Percentiles rank a stretch among this genome's conserved stretches.
phyloP scores from a whole-genome alignment of 2,113 vertebrate species.

The Lanius collurio region DNA sequence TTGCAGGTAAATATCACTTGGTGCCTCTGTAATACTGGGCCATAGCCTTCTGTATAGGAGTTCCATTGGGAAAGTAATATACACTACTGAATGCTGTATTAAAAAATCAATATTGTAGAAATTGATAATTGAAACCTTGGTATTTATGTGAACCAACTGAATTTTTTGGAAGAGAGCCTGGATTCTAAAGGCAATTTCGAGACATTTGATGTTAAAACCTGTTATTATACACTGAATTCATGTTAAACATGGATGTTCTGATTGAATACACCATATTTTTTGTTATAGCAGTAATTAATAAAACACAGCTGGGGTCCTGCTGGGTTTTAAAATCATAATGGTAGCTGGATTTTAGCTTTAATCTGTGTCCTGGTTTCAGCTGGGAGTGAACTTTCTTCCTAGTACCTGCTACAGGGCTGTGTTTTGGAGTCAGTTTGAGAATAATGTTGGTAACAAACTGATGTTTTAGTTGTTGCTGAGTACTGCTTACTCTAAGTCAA shows the following conservation, averaged over 20 bases:
- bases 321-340: neutral
- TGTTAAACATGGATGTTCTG: neutral
- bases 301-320: neutral
- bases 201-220: neutral
- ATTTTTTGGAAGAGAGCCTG: neutral
- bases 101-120: neutral
- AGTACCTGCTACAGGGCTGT: neutral
- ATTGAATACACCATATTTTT: neutral
- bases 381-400: neutral
- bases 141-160: neutral
- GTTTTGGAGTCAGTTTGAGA: neutral
- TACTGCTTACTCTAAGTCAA: neutral
- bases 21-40: neutral
- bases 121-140: neutral
- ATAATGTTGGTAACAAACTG: neutral
- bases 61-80: neutral
- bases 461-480: neutral
- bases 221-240: neutral
- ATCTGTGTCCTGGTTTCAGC: neutral
- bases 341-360: neutral
- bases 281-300: neutral
- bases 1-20: neutral
- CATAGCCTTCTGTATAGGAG: neutral
- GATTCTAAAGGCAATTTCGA: neutral
- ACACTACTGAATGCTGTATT: neutral